A percentile compares a stretch with the other conserved stretches of the same genome.
Evolutionary conservation across 2,113 vertebrate species (phyloP).

Genomic region (Circaetus cinerascens): DNA sequence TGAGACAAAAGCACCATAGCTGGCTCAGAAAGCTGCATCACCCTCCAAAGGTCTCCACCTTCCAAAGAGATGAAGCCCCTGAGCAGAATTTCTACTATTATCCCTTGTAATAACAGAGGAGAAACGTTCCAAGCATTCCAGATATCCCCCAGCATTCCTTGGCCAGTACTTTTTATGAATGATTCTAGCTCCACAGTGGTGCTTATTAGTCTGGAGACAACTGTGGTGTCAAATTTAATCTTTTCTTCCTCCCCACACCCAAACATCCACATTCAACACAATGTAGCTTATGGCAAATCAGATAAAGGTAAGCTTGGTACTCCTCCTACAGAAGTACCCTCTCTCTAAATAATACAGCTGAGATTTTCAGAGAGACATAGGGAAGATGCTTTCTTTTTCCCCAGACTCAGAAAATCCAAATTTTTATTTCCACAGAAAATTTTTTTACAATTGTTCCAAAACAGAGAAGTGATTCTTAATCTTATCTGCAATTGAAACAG

Average conservation of each 20-base stretch:
- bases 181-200: not conserved
- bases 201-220: not conserved
- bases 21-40: not conserved
- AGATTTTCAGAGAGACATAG: not conserved
- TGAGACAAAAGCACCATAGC: not conserved
- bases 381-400: not conserved
- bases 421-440: not conserved
- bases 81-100: not conserved
- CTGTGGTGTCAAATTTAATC: not conserved
- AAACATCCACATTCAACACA: not conserved
- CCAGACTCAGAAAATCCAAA: not conserved
- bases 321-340: not conserved
- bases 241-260: not conserved
- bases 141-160: not conserved
- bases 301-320: not conserved
- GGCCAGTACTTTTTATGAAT: not conserved
- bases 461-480: not conserved
- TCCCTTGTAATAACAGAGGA: not conserved
- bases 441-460: not conserved
- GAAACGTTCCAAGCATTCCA: not conserved
- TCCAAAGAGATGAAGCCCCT: not conserved
- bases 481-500: not conserved
- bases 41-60: not conserved
- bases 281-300: too few relatives aligned
- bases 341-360: not conserved